Evolutionary conservation across 2,888 invertebrate species (phyloP).

Genomic region (Lathronympha strigana): DNA sequence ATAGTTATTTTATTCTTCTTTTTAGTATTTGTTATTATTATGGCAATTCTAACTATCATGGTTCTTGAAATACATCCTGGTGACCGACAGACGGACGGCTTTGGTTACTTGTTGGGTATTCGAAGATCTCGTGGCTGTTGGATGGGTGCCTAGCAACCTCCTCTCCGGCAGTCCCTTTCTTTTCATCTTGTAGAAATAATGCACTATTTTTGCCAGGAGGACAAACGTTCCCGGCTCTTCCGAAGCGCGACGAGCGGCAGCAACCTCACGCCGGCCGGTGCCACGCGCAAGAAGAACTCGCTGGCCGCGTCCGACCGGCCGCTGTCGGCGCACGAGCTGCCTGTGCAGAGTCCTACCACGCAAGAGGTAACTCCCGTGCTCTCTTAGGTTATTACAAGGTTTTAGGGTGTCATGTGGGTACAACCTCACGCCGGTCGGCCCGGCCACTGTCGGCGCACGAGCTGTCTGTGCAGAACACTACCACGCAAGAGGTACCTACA

Average conservation of each 20-base stretch:
- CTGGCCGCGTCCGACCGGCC: constrained; percentile 68
- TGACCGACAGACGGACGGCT: too few species aligned
- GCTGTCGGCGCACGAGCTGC: constrained; percentile 74
- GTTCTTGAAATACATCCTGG: too few species aligned
- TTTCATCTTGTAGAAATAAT: not conserved
- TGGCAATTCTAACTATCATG: too few species aligned
- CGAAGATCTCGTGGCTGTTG: too few species aligned
- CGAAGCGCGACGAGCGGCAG: constrained; percentile 85
- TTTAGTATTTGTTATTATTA: too few species aligned
- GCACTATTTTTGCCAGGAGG: constrained; percentile 60
- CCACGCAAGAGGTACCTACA: constrained; percentile 68
- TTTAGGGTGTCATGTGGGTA: constrained; percentile 85
- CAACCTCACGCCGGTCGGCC: constrained; percentile 70
- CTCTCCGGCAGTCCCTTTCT: too few species aligned
- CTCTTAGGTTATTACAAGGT: too few species aligned
- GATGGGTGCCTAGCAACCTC: too few species aligned
- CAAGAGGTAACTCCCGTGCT: constrained; percentile 68
- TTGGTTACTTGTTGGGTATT: too few species aligned
- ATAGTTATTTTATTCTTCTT: too few species aligned
- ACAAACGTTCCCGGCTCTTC: constrained; percentile 87
- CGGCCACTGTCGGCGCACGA: constrained; percentile 76
- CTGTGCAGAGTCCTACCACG: constrained; percentile 77
- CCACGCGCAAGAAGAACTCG: constrained; percentile 77
- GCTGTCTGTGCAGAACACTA: constrained; percentile 76
- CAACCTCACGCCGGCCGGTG: constrained; percentile 71